phyloP scores from a whole-genome alignment of 1,140 invertebrate genomes.

The Bicyclus anynana region DNA sequence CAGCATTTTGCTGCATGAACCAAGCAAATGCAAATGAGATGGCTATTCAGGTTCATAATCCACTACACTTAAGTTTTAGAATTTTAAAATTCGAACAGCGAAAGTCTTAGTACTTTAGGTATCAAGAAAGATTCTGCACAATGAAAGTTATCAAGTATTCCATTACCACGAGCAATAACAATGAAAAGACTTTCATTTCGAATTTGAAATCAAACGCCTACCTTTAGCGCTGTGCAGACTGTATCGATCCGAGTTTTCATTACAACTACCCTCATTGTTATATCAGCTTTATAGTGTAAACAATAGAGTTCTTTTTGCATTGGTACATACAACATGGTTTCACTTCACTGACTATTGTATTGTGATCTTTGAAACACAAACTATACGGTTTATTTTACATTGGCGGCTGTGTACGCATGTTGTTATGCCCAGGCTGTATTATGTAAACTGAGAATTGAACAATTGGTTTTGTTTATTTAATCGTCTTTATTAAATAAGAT shows the following conservation, averaged over 20 bases:
- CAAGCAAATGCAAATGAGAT: no score
- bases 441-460: not conserved
- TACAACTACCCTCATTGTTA: not conserved
- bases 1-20: no score
- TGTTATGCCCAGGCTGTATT: not conserved
- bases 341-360: not conserved
- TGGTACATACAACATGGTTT: not conserved
- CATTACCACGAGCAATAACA: not conserved
- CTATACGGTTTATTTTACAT: not conserved
- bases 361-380: not conserved
- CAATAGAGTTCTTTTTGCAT: not conserved
- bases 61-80: no score
- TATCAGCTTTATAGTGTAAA: not conserved
- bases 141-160: not conserved
- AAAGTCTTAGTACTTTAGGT: no score
- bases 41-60: no score
- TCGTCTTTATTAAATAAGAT: not conserved
- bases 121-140: not conserved
- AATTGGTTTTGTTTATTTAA: not conserved
- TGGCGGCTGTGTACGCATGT: not conserved
- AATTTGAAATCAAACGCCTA: not conserved
- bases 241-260: conserved; percentile 2
- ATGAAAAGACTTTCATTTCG: not conserved
- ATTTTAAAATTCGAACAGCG: no score
- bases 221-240: not conserved